phyloP scores from a whole-genome alignment of 2,113 vertebrate species.

The Etia nguti region DNA sequence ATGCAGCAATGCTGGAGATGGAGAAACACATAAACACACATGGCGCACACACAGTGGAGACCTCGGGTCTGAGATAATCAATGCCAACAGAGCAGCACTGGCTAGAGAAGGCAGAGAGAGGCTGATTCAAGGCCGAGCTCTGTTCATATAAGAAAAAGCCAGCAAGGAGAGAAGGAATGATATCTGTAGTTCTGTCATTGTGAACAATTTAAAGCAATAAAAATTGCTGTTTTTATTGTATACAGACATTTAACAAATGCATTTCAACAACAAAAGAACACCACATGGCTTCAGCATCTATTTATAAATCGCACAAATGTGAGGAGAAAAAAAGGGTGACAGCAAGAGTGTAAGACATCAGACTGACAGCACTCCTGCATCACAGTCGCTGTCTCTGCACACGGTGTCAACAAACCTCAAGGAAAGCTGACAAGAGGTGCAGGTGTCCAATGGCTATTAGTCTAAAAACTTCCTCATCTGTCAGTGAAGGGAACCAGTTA shows the following conservation, averaged over 20 bases:
- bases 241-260: not conserved
- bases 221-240: not conserved
- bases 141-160: slow-evolving; percentile 36
- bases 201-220: not conserved
- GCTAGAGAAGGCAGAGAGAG: slow-evolving; percentile 16
- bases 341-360: slow-evolving; percentile 33
- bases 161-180: not conserved
- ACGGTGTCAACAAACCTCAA: slow-evolving; percentile 48
- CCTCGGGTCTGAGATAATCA: slow-evolving; percentile 51
- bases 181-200: slow-evolving; percentile 7
- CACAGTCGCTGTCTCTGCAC: not conserved
- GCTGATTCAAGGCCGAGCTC: slow-evolving; percentile 30
- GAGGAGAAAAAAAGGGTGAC: slow-evolving; percentile 5
- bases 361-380: slow-evolving; percentile 49
- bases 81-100: slow-evolving; percentile 47
- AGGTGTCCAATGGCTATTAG: slow-evolving; percentile 62
- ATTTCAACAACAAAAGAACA: slow-evolving; percentile 17
- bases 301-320: slow-evolving; percentile 33
- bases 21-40: slow-evolving; percentile 22
- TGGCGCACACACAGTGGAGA: not conserved
- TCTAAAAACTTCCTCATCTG: slow-evolving; percentile 50
- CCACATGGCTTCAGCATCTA: not conserved
- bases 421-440: slow-evolving; percentile 38
- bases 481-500: slow-evolving; percentile 45
- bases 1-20: slow-evolving; percentile 35